Base-by-base conservation (phyloP, 2,113 vertebrate species). In the Plectropomus leopardus region DNA sequence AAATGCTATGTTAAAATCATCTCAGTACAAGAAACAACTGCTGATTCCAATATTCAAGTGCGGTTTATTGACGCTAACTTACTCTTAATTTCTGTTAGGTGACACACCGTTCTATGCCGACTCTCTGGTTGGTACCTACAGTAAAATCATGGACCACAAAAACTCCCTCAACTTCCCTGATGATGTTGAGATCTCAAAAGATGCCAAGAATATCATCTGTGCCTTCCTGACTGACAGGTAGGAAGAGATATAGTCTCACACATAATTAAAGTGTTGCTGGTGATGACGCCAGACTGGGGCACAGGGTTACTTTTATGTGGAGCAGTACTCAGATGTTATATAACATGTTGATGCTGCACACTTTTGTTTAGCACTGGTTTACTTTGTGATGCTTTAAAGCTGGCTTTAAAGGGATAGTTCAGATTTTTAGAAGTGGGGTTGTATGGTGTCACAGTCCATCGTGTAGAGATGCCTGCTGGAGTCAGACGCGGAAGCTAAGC, bases 121-220 rank as follows among this genome's bases (percentile, higher is more conserved):
- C 93, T 99, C 98, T 0, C 93, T 99, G 83, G 98, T 99, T 78
- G 98, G 98, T 91, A 99, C 98, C 0, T 99, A 99, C 42, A 99
- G 98, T 94, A 99, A 99, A 94, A 99, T 99, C 92, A 99, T 99
- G 98, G 98, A 99, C 95, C 97, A 99, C 87, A 99, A 99, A 92
- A 99, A 99, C 92, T 98, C 98, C 11, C 91, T 99, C 1, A 97
- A 96, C 92, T 99, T 99, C 86, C 98, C 98, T 0, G 98, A 98
- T 90, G 98, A 99, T 59, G 96, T 99, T 79, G 98, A 99, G 93
- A 99, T 99, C 91, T 99, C 98, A 63, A 96, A 97, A 87, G 95
- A 98, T 83, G 98, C 98, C 36, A 99, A 98, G 93, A 97, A 96
- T 77, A 97, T 99, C 86, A 99, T 99, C 92, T 99, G 98, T 93